phyloP scores from a whole-genome alignment of 2,113 vertebrate genomes.

The Dolichallabes microphthalmus region DNA sequence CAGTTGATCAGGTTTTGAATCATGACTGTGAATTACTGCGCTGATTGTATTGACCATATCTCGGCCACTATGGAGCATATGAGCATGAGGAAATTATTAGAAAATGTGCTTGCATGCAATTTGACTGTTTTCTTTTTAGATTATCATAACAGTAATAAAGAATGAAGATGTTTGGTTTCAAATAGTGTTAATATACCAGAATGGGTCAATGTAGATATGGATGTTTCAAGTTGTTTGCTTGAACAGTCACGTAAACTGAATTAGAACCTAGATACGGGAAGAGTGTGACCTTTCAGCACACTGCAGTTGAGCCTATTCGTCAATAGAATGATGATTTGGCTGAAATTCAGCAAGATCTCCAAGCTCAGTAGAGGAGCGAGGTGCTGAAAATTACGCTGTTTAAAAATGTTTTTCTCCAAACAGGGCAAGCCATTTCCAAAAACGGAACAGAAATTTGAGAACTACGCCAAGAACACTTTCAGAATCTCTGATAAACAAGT shows the following conservation, averaged over 20 bases:
- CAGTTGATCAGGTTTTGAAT: slow-evolving; percentile 5
- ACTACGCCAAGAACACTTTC: slow-evolving; percentile 67
- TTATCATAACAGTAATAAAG: slow-evolving; percentile 22
- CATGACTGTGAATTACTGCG: slow-evolving; percentile 18
- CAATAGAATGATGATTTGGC: slow-evolving; percentile 39
- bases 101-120: not conserved
- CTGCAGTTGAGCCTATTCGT: slow-evolving; percentile 36
- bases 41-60: slow-evolving; percentile 1
- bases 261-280: slow-evolving; percentile 35
- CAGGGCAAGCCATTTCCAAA: slow-evolving; percentile 74
- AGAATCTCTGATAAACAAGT: slow-evolving; percentile 74
- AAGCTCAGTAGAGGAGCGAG: slow-evolving; percentile 37
- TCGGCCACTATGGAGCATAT: slow-evolving; percentile 12
- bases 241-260: slow-evolving; percentile 36
- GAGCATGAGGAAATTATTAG: slow-evolving; percentile 9
- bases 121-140: slow-evolving; percentile 1
- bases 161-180: slow-evolving; percentile 15
- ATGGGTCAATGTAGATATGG: slow-evolving; percentile 18
- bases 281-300: slow-evolving; percentile 38
- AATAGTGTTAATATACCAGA: slow-evolving; percentile 25
- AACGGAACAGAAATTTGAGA: slow-evolving; percentile 78
- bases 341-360: slow-evolving; percentile 37
- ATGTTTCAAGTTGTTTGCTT: slow-evolving; percentile 42
- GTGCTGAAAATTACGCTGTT: slow-evolving; percentile 45
- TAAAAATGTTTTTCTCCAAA: slow-evolving; percentile 37